Evolutionary conservation across 2,113 vertebrate genomes (phyloP), one percentile per base, ranked within the genome.

Genomic region (Eurystomus gularis): DNA sequence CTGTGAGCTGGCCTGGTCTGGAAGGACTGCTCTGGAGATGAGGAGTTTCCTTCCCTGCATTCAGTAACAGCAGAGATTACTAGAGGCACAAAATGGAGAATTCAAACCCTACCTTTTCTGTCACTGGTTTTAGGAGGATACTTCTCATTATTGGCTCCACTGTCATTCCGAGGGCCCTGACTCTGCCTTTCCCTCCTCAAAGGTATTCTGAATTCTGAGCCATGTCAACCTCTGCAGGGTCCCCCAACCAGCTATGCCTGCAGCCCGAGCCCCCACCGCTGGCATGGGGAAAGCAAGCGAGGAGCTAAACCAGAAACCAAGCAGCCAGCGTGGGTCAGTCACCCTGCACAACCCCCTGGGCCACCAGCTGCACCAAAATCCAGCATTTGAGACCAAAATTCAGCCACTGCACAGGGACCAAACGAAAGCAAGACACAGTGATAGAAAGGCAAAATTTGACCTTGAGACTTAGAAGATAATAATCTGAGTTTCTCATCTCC

Each of bases 211-310:
- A 79, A 40, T 19, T 31, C 60, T 4, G 13, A 62, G 48, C 65
- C 51, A 40, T 1, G 0, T 3, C 4, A 13, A 52, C 20, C 54
- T 35, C 85, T 8, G 14, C 44, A 5, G 3, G 0, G 17, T 31
- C 44, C 28, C 62, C 31, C 55, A n/a, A 1, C 29, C 26, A 16
- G 62, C 80, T 37, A 13, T 3, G 25, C 73, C 62, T 6, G 25
- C 57, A 81, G 49, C 57, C 64, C 9, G 14, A 25, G 14, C 42
- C 11, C 42, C 54, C 6, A 3, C 71, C 10, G 8, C 52, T 6
- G 44, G 26, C 20, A 39, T 2, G 2, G 1, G 5, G 28, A 35
- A 23, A 83, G 62, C 42, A 9, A 48, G 9, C 17, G 5, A 29
- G 26, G 20, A 14, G 6, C 39, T 16, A 24, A 40, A 64, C 25